phyloP scores from a whole-genome alignment of 64 coral and sea anemone species.

The Platygyra sinensis region DNA sequence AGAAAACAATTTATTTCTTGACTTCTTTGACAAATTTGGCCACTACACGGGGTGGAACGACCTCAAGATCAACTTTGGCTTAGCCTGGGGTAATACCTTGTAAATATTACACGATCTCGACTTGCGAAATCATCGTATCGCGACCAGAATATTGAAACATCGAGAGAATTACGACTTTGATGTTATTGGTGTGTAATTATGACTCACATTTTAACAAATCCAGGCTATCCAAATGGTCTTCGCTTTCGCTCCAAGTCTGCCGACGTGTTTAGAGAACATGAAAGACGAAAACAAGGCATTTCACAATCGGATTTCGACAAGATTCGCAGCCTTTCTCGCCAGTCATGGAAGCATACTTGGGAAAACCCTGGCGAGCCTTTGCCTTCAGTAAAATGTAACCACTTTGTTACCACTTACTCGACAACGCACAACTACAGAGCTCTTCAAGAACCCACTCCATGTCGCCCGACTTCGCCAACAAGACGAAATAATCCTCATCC shows the following conservation, averaged over 20 bases:
- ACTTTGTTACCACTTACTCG: slow-evolving; percentile 81
- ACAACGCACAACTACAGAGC: slow-evolving; percentile 68
- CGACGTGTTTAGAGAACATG: slow-evolving; percentile 45
- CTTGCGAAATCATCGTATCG: background rate
- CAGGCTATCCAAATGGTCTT: slow-evolving; percentile 60
- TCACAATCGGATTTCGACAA: slow-evolving; percentile 79
- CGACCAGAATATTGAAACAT: background rate
- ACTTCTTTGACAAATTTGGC: background rate
- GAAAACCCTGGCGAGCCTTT: slow-evolving; percentile 83
- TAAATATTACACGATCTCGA: background rate
- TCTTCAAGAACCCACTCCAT: slow-evolving; percentile 75
- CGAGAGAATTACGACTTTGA: background rate
- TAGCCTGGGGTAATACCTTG: background rate
- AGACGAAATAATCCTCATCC: slow-evolving; percentile 91
- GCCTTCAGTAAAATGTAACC: slow-evolving; percentile 66
- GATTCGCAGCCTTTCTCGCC: slow-evolving; percentile 75
- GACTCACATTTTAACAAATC: slow-evolving; percentile 89
- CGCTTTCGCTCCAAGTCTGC: slow-evolving; percentile 85
- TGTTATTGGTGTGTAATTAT: slow-evolving; percentile 10
- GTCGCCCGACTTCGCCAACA: slow-evolving; percentile 74
- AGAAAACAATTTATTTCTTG: background rate
- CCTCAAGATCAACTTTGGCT: background rate
- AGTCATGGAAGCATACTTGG: slow-evolving; percentile 72
- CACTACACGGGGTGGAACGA: background rate
- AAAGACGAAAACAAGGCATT: slow-evolving; percentile 56